Evolutionary conservation across 2,888 invertebrate species (phyloP), one percentile per base, ranked within the genome.

Genomic region (Axea sp.): DNA sequence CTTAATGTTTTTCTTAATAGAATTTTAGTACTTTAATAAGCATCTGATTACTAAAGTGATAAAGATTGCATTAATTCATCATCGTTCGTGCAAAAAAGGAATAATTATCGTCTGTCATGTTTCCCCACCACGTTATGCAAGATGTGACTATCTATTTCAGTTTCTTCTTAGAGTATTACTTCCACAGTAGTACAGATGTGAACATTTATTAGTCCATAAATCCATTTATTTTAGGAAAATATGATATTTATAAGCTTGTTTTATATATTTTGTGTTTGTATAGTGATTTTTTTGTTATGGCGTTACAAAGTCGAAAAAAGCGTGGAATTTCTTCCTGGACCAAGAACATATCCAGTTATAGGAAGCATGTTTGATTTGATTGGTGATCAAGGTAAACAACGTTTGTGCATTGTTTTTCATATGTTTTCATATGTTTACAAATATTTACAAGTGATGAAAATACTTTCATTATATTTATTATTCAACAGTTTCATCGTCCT

Each of bases 321-420:
- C 5, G 57, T 73, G 1, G 41, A 45, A 2, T 67, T 67, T 22
- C 19, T 67, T 1, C 53, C 59, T 3, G 73, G 73, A 24, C 73
- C 73, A 14, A 45, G 26, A 5, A 8, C 8, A 0, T 24, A 15
- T 22, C 73, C 73, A 7, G 24, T 73, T 26, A 41, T 73, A 8
- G 73, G 73, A 22, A 73, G 67, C 28, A 8, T 62, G 28, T 41
- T 67, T 24, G 67, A 41, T 8, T 28, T 76, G 14, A n/a, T 49
- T 7, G 72, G 59, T 15, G 53, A 57, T 9, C 57, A 35, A 60
- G 68, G 72, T 73, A 51, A 19, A 35, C 8, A n/a, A n/a, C n/a
- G n/a, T n/a, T n/a, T n/a, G n/a, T n/a, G n/a, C n/a, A n/a, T n/a
- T n/a, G n/a, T n/a, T n/a, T n/a, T n/a, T n/a, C n/a, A n/a, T n/a